Evolutionary conservation across 2,888 invertebrate genomes (phyloP).

Genomic region (Unio pictorum): DNA sequence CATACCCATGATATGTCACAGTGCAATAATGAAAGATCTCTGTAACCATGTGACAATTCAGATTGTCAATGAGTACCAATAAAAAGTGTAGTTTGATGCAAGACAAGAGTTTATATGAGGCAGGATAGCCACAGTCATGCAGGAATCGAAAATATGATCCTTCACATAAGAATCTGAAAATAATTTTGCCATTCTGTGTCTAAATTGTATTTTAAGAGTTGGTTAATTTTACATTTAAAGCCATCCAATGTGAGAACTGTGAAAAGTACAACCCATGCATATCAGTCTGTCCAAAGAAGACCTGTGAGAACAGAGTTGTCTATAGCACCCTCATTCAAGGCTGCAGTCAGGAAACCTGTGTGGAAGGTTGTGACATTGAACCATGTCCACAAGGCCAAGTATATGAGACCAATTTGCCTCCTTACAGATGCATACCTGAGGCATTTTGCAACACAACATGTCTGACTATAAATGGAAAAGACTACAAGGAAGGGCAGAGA

Average conservation of each 20-base stretch:
- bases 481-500: conserved; percentile 84
- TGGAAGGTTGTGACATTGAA: conserved; percentile 83
- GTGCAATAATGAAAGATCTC: no score
- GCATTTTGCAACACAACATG: conserved; percentile 81
- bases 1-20: no score
- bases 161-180: neutral
- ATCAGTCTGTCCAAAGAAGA: conserved; percentile 85
- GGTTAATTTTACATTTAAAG: conserved; percentile 72
- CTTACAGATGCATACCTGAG: conserved; percentile 83
- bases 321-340: conserved; percentile 78
- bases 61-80: no score
- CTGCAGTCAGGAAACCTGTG: conserved; percentile 67
- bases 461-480: conserved; percentile 78
- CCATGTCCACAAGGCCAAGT: conserved; percentile 83
- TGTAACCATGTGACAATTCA: no score
- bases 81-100: neutral
- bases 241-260: conserved; percentile 91
- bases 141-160: neutral
- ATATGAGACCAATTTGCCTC: conserved; percentile 79
- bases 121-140: neutral
- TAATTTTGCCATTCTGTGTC: neutral
- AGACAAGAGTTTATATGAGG: neutral
- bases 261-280: conserved; percentile 87
- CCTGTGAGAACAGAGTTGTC: conserved; percentile 82
- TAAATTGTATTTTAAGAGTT: neutral